Evolutionary conservation across 2,888 invertebrate species (phyloP), one percentile per base, ranked within the genome.

Genomic region (Uropetala carovei): DNA sequence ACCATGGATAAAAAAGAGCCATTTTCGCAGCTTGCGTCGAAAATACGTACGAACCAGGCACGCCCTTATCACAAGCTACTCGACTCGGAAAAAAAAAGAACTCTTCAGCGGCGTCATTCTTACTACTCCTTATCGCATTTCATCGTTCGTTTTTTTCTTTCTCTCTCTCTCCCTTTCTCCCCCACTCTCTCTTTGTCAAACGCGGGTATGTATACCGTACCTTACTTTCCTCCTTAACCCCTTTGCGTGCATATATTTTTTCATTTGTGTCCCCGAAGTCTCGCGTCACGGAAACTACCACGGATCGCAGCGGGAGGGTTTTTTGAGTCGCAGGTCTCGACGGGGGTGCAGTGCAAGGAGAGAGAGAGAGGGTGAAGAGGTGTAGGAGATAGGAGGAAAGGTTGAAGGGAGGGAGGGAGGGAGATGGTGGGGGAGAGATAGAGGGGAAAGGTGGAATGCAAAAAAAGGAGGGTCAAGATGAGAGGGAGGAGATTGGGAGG

Each of bases 241-340:
- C 64, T 64, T 89, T 68, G 89, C 89, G 89, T 89, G 89, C 43
- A 43, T 64, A 68, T 64, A 89, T 43, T 43, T 43, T 43, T 89
- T 64, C 68, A 68, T 89, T 64, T 89, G 60, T 89, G 89, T 83
- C 89, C 86, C 89, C 89, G 86, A 64, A 89, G 89, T 64, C 27
- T 43, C 64, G 60, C 89, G 89, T 89, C 89, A 89, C 89, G 89
- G 64, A 89, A 89, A 60, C 59, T 60, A 30, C 60, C 60, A 27
- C 43, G 89, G n/a, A 30, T 59, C 89, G 7, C 89, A 89, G 89
- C 89, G 89, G 89, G 89, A 43, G 89, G 89, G 27, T 30, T 30
- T 68, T 89, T 68, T 43, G 43, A 43, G 64, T 64, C 43, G 43
- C 30, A 14, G 43, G 64, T 56, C 89, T 18, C 89, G 9, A 68